Base-by-base conservation (phyloP, 2,113 vertebrate species). In the Taxidea taxus region DNA sequence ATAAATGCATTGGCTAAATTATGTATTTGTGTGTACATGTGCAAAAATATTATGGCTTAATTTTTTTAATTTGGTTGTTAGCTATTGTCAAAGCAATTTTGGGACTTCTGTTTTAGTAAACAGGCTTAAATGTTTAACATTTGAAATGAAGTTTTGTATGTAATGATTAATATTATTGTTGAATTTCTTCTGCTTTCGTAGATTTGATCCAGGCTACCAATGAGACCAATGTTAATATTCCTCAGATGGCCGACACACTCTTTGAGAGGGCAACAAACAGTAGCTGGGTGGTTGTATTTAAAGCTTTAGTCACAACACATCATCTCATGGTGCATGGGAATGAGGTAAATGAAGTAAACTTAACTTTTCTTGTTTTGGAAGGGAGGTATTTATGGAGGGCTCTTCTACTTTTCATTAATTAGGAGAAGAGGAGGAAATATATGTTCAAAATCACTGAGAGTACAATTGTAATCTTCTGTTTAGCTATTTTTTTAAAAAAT, bases 211-310 rank as follows among this genome's bases (percentile, higher is more conserved):
- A 99, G 98, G 99, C 99, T 97, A 99, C 99, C 97, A 99, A 99
- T 87, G 99, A 99, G 99, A 99, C 99, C 98, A 99, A 99, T 10
- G 99, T 99, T 96, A 99, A 99, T 98, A 99, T 99, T 98, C 99
- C 99, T 96, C 99, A 99, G 97, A 99, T 99, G 99, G 99, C 99
- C 0, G 99, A 99, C 98, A 99, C 99, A 0, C 98, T 99, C 97
- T 99, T 99, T 97, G 99, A 99, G 97, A 98, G 99, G 98, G 99
- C 99, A 91, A 99, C 99, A 6, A 99, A 99, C 97, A 99, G 99
- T 98, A 99, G 99, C 99, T 99, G 99, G 99, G 99, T 99, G 98
- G 99, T 99, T 0, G 99, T 99, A 84, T 99, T 99, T 97, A 99
- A 99, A 99, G 99, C 99, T 42, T 99, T 99, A 98, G 99, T 99